A percentile compares a stretch with the other conserved stretches of the same genome.
Evolutionary conservation across 1,140 invertebrate genomes (phyloP).

Genomic region (Drosophila burlai): DNA sequence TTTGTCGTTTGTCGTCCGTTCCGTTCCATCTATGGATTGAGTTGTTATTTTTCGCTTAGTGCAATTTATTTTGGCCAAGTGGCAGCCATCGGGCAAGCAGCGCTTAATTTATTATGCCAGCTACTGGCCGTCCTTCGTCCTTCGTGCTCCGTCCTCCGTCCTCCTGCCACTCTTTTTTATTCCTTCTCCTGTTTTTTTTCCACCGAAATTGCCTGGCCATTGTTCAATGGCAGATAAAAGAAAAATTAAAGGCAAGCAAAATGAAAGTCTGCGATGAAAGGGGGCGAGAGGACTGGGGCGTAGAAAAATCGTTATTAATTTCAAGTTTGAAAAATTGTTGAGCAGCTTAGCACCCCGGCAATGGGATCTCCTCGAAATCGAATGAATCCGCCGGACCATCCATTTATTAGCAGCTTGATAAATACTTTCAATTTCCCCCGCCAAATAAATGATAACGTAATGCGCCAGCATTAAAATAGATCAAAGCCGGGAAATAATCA

Average conservation of each 20-base stretch:
- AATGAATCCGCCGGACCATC: slow-evolving; percentile 66
- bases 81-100: slow-evolving; percentile 76
- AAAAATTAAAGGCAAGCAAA: slow-evolving; percentile 82
- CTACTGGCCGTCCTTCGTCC: slow-evolving; percentile 36
- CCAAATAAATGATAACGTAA: slow-evolving; percentile 81
- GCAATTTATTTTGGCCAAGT: slow-evolving; percentile 84
- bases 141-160: slow-evolving; percentile 8
- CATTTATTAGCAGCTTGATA: slow-evolving; percentile 82
- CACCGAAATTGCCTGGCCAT: slow-evolving; percentile 74
- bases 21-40: slow-evolving; percentile 65
- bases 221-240: slow-evolving; percentile 84
- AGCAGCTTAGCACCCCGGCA: slow-evolving; percentile 64
- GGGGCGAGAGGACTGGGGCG: slow-evolving; percentile 16
- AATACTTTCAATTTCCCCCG: slow-evolving; percentile 81
- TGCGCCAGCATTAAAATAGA: slow-evolving; percentile 75
- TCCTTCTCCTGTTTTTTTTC: slow-evolving; percentile 15
- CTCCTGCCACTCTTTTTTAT: slow-evolving; percentile 1
- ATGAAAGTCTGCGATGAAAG: slow-evolving; percentile 57
- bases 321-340: slow-evolving; percentile 81
- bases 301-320: slow-evolving; percentile 78
- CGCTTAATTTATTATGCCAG: slow-evolving; percentile 81
- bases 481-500: slow-evolving; percentile 64
- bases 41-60: slow-evolving; percentile 84
- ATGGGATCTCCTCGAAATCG: slow-evolving; percentile 26
- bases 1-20: slow-evolving; percentile 72